Percentiles rank a stretch among this genome's conserved stretches.
Evolutionary conservation across 2,888 invertebrate genomes (phyloP).

Genomic region (Hedychridium roseum): DNA sequence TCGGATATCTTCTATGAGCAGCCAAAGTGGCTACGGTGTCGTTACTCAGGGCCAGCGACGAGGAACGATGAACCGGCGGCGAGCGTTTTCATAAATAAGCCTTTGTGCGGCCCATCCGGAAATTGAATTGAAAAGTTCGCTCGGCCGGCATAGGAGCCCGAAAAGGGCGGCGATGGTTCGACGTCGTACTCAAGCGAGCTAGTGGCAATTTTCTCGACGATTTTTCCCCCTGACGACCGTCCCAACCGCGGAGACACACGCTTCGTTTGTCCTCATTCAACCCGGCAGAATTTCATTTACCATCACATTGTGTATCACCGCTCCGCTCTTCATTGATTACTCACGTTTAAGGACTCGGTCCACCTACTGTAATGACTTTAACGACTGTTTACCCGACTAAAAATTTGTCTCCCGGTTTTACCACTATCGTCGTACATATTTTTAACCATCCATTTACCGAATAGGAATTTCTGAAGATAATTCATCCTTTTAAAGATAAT

Average conservation of each 20-base stretch:
- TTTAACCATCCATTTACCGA: too few relatives aligned
- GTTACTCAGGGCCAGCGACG: constrained; percentile 7
- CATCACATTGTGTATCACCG: not conserved
- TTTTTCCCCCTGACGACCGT: constrained; percentile 22
- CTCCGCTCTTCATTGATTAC: too few relatives aligned
- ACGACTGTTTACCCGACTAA: too few relatives aligned
- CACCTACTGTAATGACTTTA: too few relatives aligned
- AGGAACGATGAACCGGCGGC: not conserved
- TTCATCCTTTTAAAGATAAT: too few relatives aligned
- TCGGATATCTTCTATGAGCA: constrained; percentile 44
- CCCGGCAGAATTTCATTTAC: constrained; percentile 29
- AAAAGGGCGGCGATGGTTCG: not conserved
- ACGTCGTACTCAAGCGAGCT: constrained; percentile 1
- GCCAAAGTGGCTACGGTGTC: constrained; percentile 12
- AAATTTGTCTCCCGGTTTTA: too few relatives aligned
- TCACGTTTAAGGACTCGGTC: too few relatives aligned
- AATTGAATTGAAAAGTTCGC: constrained; percentile 54
- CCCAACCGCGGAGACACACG: constrained; percentile 1
- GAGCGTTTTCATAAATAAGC: constrained; percentile 52
- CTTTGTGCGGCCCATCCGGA: constrained; percentile 44
- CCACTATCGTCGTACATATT: too few relatives aligned
- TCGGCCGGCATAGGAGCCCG: constrained; percentile 13
- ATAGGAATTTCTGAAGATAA: too few relatives aligned
- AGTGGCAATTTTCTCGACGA: constrained; percentile 28
- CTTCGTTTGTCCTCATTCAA: constrained; percentile 35